phyloP scores from a whole-genome alignment of 37 sponge, comb jelly and placozoan genomes.

The Aphrocallistes beatrix region DNA sequence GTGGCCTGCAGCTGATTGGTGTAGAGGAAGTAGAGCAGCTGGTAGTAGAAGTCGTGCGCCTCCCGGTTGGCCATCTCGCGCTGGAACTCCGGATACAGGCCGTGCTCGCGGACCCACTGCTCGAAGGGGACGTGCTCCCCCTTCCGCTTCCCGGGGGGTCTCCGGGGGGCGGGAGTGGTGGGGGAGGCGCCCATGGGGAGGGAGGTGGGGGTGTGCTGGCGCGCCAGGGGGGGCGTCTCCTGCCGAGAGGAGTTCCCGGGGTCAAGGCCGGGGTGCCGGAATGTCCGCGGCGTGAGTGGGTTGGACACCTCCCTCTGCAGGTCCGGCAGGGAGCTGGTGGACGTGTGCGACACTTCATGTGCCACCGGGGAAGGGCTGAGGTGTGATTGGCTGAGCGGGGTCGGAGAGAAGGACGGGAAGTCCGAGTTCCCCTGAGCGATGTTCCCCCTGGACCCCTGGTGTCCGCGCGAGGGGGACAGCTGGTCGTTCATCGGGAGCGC shows the following conservation, averaged over 20 bases:
- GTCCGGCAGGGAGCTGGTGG: neutral
- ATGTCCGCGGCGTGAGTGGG: neutral
- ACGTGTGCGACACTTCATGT: neutral
- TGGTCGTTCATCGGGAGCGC: neutral
- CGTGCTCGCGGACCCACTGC: neutral
- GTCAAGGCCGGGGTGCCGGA: neutral
- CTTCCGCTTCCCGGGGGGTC: neutral
- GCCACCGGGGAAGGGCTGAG: neutral
- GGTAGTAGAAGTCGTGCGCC: neutral
- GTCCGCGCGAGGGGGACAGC: neutral
- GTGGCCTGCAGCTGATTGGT: neutral
- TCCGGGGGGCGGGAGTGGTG: neutral
- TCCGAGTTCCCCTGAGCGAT: neutral
- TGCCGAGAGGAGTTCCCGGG: neutral
- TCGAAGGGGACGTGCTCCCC: neutral
- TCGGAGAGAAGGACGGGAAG: neutral
- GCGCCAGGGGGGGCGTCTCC: neutral
- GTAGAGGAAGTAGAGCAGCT: neutral
- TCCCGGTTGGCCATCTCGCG: neutral
- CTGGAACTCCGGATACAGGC: neutral
- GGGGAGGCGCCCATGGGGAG: neutral
- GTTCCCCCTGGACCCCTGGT: neutral
- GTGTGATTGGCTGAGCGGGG: neutral
- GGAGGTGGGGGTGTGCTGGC: neutral
- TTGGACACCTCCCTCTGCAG: neutral